phyloP scores from a whole-genome alignment of 1,140 invertebrate species.

The Nasonia longicornis region DNA sequence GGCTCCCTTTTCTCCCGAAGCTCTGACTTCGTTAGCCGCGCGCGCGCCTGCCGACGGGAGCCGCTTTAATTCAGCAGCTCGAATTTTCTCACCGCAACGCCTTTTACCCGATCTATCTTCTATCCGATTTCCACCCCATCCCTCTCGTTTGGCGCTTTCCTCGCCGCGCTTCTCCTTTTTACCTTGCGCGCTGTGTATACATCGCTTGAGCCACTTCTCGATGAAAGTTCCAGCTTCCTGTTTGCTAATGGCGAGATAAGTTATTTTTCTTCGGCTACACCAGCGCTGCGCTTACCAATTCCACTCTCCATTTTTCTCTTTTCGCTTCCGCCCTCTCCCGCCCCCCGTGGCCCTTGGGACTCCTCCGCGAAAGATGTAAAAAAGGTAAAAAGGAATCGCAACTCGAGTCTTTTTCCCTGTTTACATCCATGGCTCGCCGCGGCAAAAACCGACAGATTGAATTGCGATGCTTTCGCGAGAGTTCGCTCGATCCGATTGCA shows the following conservation, averaged over 20 bases:
- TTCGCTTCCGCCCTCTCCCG: not conserved
- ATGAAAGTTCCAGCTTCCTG: slow-evolving; percentile 35
- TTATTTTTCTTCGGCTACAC: slow-evolving; percentile 17
- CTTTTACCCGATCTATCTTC: slow-evolving; percentile 22
- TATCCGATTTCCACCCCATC: slow-evolving; percentile 39
- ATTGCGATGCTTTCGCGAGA: slow-evolving; percentile 28
- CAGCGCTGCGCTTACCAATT: not conserved
- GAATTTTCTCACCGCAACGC: not conserved
- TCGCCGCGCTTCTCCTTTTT: slow-evolving; percentile 33
- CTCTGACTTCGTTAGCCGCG: slow-evolving; percentile 65
- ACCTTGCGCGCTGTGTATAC: not conserved
- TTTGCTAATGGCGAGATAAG: slow-evolving; percentile 35
- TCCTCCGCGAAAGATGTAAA: not conserved
- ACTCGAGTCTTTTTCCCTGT: slow-evolving; percentile 28
- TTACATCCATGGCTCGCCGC: slow-evolving; percentile 18
- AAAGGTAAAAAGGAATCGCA: not conserved
- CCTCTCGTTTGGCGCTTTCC: slow-evolving; percentile 45
- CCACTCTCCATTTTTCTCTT: slow-evolving; percentile 28
- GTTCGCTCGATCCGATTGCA: slow-evolving; percentile 13
- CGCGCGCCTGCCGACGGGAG: too few relatives aligned
- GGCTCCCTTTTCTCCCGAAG: slow-evolving; percentile 4
- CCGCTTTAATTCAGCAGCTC: slow-evolving; percentile 60
- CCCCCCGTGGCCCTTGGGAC: not conserved
- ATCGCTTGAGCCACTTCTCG: slow-evolving; percentile 20
- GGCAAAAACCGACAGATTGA: slow-evolving; percentile 34